Base-by-base conservation (phyloP, 1,140 invertebrate species). In the Sarcophaga bullata region DNA sequence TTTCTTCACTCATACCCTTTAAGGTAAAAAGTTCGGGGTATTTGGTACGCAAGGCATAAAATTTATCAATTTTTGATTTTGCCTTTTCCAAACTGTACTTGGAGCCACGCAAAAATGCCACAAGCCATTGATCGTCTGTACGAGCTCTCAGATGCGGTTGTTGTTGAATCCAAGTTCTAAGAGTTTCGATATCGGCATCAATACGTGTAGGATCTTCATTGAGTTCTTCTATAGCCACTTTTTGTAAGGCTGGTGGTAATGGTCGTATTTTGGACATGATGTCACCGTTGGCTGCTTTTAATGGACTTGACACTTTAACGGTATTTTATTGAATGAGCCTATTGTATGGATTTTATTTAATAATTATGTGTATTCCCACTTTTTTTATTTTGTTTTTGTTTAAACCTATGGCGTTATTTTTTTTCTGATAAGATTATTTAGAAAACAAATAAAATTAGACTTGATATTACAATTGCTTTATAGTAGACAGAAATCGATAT, bases 61-160 rank as follows among this genome's bases (percentile, higher is more conserved):
- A 87, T 91, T 50, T 91, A 83, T 94, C 93, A 6, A 94, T 82
- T 86, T 93, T 93, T 84, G 91, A 88, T 87, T 94, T 94, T 9
- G 91, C 91, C 84, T 90, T 90, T 86, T 94, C 92, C 80, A 94
- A 86, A 84, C 93, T 94, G 86, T 92, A 94, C 87, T 95, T 95
- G 84, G 92, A 92, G 62, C 93, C 92, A n/a, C 93, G 89, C 49
- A 94, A 87, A 88, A 93, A 93, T 82, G 90, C 90, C 46, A 92
- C 83, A 9, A 94, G 83, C 87, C 91, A 92, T 86, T 92, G 92
- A 84, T 93, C 92, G 85, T 92, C 93, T 90, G 48, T 80, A 49
- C 83, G 50, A 6, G 83, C 83, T 3, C 15, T 78, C 2, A 93
- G 87, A 87, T 93, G 92, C 0, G 92, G 91, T 85, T 93, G 92